Evolutionary conservation across 92 coral and sea anemone species (phyloP).

Genomic region (Metridium senile): DNA sequence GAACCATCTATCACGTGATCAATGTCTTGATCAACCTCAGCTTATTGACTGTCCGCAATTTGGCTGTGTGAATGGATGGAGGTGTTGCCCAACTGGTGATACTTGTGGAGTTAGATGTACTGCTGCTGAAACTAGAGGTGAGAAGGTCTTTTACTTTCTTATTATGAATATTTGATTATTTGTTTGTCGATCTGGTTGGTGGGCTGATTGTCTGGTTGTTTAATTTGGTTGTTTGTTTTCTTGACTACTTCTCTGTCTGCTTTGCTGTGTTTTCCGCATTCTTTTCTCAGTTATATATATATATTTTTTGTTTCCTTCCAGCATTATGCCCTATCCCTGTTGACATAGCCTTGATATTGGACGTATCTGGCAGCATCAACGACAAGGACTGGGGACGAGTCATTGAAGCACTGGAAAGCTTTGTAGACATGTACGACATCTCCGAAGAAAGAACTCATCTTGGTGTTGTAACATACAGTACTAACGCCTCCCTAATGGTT

Average conservation of each 20-base stretch:
- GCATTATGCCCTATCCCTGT: slow-evolving; percentile 22
- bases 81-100: slow-evolving; percentile 16
- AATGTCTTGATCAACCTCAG: not conserved
- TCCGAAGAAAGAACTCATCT: slow-evolving; percentile 25
- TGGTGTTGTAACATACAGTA: slow-evolving; percentile 18
- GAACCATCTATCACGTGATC: not conserved
- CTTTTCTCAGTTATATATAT: no score
- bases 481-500: slow-evolving; percentile 6
- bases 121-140: not conserved
- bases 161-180: not conserved
- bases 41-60: slow-evolving; percentile 1
- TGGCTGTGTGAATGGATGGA: not conserved
- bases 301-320: not conserved
- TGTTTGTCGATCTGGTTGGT: no score
- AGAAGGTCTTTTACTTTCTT: not conserved
- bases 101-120: slow-evolving; percentile 23
- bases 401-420: not conserved
- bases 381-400: not conserved
- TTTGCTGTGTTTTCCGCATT: not conserved
- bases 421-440: slow-evolving; percentile 13
- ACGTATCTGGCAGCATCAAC: slow-evolving; percentile 17
- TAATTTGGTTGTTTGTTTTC: not conserved
- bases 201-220: no score
- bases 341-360: slow-evolving; percentile 18
- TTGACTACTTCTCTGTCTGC: not conserved